Evolutionary conservation across 2,113 vertebrate genomes (phyloP), one percentile per base, ranked within the genome.

Genomic region (Serranochromis macrocephalus): DNA sequence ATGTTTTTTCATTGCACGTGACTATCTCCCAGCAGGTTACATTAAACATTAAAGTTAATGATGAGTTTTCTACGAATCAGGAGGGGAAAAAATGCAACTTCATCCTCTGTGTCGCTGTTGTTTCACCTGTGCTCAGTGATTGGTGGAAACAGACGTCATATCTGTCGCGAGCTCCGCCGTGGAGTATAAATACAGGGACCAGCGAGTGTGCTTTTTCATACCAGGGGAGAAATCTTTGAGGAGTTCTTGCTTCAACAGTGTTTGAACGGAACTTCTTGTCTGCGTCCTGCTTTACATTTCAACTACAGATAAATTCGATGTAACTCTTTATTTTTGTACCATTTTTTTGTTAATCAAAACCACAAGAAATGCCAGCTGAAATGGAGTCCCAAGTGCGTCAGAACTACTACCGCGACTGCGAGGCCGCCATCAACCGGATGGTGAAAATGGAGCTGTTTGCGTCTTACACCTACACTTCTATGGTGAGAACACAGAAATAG

Each of bases 171-270:
- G 47, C 47, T 17, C 7, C 16, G 4, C 16, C 1, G 16, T 49
- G 4, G 16, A 4, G 16, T 49, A 8, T 17, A 49, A 49, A 49
- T 17, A 49, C 16, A 49, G 47, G 47, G 47, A 49, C 47, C 47
- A 0, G 47, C 7, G 7, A 8, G 47, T 3, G 7, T 1, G 16
- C 16, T 8, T 3, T 49, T 49, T 17, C 47, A 49, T 1, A 89
- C 2, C 45, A 7, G 81, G 81, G 84, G 83, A 87, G 29, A 47
- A 17, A 66, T 0, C 0, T 1, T 3, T 0, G 66, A 88, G 94
- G 66, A 88, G 94, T 96, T 96, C 93, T 96, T 96, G 96, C 94
- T 97, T 97, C 97, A 97, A 97, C 97, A 97, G 97, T 97, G 97
- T 80, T 98, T 98, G 97, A 95, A 97, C 97, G 96, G 97, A 97